These are phyloP conservation scores for Acropora tenuis DNA, from an alignment of 64 coral and sea anemone species.

Conservation along the genomic window DNA sequence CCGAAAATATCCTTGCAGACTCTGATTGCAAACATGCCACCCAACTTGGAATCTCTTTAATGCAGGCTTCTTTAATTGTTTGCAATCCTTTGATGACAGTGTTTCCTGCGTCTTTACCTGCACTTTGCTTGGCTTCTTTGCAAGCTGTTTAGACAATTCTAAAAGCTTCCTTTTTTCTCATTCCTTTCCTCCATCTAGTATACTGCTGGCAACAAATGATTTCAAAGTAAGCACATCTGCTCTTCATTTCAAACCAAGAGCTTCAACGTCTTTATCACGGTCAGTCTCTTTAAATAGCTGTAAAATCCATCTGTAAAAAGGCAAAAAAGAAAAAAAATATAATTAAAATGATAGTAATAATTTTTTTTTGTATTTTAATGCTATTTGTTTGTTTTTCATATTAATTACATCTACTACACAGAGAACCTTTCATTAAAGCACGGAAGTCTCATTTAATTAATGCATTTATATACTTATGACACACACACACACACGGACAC, in stretches of 20 bases:
- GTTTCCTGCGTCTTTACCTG: not conserved
- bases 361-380: no score
- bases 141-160: not conserved
- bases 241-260: conserved; percentile 5
- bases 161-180: no score
- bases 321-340: not conserved
- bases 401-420: no score
- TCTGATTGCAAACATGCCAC: conserved; percentile 45
- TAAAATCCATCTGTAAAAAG: conserved; percentile 39
- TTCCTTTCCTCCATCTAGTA: no score
- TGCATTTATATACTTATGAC: no score
- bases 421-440: no score
- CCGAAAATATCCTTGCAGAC: not conserved
- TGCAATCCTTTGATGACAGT: conserved; percentile 28
- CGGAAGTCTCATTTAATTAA: no score
- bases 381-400: no score
- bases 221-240: conserved; percentile 27
- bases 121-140: not conserved
- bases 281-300: conserved; percentile 12
- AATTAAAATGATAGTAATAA: no score
- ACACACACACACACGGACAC: no score
- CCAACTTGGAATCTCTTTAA: conserved; percentile 28
- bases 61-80: not conserved
- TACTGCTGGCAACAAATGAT: not conserved
- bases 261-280: conserved; percentile 24